Evolutionary conservation across 2,113 vertebrate genomes (phyloP), one percentile per base, ranked within the genome.

Genomic region (Aptenodytes patagonicus): DNA sequence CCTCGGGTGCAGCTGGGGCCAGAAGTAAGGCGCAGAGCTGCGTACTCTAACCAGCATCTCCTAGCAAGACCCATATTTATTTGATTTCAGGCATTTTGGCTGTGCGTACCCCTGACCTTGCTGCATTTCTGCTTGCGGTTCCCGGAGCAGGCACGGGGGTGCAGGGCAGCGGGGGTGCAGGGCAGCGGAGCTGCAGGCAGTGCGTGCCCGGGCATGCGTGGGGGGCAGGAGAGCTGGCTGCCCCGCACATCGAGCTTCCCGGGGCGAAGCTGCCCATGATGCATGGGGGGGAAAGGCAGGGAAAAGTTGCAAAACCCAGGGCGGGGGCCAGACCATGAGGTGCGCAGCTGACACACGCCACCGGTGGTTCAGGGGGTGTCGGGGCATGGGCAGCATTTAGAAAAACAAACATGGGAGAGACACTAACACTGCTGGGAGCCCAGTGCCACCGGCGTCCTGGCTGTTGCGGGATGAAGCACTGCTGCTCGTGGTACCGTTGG

Each of bases 161-260:
- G 12, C 36, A 55, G 34, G 34, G 38, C 38, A 42, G 49, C 17
- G 3, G 1, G 42, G 60, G 28, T 40, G 60, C 1, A 55, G 34
- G 34, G 36, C 38, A 42, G 49, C 31, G 2, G 1, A 36, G 60
- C 29, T 46, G 60, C 1, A 3, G 52, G 17, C 25, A 42, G 29
- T 1, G 0, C 7, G 11, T 54, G 22, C 54, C 52, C 2, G 0
- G 47, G n/a, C n/a, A 6, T 1, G 29, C 2, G 20, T 7, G 17
- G 36, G 7, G 8, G 25, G 22, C 46, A 28, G 83, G 29, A 81
- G 31, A 32, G 14, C 47, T 32, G 46, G 19, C 60, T 38, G 73
- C 22, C 58, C 3, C 4, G 7, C 22, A 26, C 46, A 65, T 2
- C 0, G 2, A 47, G 10, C 38, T 72, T 51, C 38, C 36, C 0